Base-by-base conservation (phyloP, 2,888 invertebrate species). In the Theretra japonica region DNA sequence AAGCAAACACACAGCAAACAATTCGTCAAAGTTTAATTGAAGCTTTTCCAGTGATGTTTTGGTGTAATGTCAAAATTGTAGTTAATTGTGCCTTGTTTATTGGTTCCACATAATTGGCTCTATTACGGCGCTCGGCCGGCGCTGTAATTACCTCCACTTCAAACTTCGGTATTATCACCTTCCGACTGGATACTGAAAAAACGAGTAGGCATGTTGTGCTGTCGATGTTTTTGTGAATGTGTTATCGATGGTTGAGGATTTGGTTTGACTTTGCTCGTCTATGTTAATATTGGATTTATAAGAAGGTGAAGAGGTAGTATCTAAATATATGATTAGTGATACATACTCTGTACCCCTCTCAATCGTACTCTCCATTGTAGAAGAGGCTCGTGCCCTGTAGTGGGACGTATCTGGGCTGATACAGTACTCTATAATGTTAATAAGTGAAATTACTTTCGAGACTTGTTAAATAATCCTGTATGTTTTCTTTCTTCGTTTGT, bases 131-230 rank as follows among this genome's bases (percentile, higher is more conserved):
- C 75, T 76, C 79, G 79, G 77, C 79, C 73, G 82, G 79, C 76
- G 81, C 79, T 77, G 84, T 90, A 91, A 92, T 93, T 91, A 91
- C 83, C 78, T 76, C 80, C 81, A 77, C 89, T 90, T 88, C 86
- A 87, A 90, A 91, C 91, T 92, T 89, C 81, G 80, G 85, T 85
- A 90, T 91, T 91, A 91, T 88, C 89, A 90, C 91, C 88, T 90
- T 75, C 76, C 75, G 74, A 68, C 50, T 77, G 76, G 8, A 48
- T 23, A 48, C 41, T 23, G 80, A 81, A 86, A 84, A 83, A 81
- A 75, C 72, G 70, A 23, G 5, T 30, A 65, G 59, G 33, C 28
- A 59, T n/a, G 50, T 73, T 69, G 73, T 71, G 75, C 74, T 75
- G 75, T 80, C 79, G 79, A 78, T 71, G 68, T 15, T 58, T 28